A percentile compares a stretch with the other conserved stretches of the same genome.
Conservation (phyloP, 2,797 vertebrate species). For the Myotis daubentonii region DNA sequence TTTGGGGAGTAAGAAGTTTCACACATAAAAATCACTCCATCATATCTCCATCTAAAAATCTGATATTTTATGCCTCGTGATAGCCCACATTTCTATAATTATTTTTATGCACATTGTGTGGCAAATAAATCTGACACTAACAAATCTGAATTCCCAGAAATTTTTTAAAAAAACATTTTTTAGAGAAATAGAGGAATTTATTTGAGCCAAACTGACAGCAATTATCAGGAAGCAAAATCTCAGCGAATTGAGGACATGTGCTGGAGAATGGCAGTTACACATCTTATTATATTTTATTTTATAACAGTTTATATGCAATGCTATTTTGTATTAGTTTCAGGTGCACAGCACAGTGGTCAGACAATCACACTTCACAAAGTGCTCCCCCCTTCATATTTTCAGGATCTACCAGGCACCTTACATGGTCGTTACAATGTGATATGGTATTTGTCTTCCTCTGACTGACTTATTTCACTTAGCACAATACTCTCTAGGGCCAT, state of each 20-base stretch:
- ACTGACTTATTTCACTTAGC: background rate
- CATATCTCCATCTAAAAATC: background rate
- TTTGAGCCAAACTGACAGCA: background rate
- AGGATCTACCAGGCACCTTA: background rate
- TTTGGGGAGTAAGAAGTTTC: slow-evolving; percentile 45
- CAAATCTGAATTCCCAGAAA: background rate
- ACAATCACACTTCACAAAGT: background rate
- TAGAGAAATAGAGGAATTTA: background rate
- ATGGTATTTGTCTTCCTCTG: background rate
- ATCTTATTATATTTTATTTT: background rate
- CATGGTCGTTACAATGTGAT: background rate
- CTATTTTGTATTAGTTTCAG: background rate
- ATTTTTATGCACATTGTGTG: background rate
- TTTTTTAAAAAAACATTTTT: background rate
- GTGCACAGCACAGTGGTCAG: background rate
- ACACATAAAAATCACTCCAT: background rate
- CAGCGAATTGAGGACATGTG: background rate
- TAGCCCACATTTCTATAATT: background rate
- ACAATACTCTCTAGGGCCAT: background rate
- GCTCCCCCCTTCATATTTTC: background rate
- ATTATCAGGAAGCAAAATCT: background rate
- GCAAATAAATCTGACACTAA: slow-evolving; percentile 16
- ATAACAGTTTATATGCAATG: background rate
- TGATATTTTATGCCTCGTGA: background rate
- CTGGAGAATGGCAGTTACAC: background rate